Base-by-base conservation (phyloP, 2,113 vertebrate species). In the Gavia stellata region DNA sequence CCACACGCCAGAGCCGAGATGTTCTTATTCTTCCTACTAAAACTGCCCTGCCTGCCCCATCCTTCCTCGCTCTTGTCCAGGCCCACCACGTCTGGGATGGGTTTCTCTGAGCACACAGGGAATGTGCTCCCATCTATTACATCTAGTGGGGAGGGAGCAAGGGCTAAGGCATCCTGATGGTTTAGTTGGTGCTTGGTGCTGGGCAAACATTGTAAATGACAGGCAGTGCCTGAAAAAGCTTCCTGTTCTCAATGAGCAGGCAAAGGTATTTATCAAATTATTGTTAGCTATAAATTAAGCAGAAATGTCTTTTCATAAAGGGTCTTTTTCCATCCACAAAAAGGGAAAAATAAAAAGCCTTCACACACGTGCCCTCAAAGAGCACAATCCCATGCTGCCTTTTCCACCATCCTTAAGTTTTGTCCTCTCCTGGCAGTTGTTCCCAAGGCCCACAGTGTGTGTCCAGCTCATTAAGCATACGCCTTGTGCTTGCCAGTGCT, bases 361-460 rank as follows among this genome's bases (percentile, higher is more conserved):
- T 75, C 58, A 50, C 68, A 38, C 21, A 66, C 45, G 45, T 47
- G 38, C 45, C 86, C 50, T 83, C 56, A 66, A 50, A 67, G 7
- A 62, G 53, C 73, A 82, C 28, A 44, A 14, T 24, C 59, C 59
- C 58, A 14, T 11, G 21, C 61, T 66, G 61, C 45, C 34, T 65
- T 81, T 72, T 71, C 56, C 63, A 72, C 29, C 8, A 2, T 12
- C 50, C 66, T 78, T 50, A n/a, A 40, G 26, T 40, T 74, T 52
- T 25, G 17, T 29, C 66, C 56, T 70, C 56, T 61, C 58, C 36
- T 4, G 1, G 56, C 15, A 1, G 25, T 10, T 78, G 59, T 9
- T 63, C 34, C 47, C 42, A 34, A 34, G 72, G 5, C n/a, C 52
- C 1, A 0, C 0, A 0, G 61, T 14, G 5, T 5, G 49, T 4